Percentiles rank a stretch among this genome's conserved stretches.
phyloP scores from a whole-genome alignment of 2,888 invertebrate genomes.

The Mylabris sibirica region DNA sequence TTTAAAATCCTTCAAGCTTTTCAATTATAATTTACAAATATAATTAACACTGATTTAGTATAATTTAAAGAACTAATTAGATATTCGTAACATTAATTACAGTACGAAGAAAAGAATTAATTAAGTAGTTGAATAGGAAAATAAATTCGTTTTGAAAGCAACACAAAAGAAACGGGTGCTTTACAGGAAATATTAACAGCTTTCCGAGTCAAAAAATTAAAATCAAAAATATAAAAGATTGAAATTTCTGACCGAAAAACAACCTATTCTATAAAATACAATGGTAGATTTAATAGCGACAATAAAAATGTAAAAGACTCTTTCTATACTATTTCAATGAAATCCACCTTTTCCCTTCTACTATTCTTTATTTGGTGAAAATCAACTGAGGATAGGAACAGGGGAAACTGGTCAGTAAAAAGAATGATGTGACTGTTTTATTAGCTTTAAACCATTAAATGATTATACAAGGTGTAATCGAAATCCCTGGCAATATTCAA shows the following conservation, averaged over 20 bases:
- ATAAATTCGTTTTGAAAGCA: not conserved
- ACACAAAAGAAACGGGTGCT: not conserved
- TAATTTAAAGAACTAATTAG: not conserved
- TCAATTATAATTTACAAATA: not conserved
- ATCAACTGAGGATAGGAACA: not conserved
- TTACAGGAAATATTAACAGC: not conserved
- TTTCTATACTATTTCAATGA: not conserved
- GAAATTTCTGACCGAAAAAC: not conserved
- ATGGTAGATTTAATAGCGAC: not conserved
- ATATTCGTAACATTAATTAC: not conserved
- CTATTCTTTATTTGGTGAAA: not conserved
- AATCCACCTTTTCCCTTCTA: not conserved
- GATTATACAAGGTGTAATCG: not conserved
- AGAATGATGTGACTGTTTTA: conserved; percentile 7
- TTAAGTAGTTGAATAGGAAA: not conserved
- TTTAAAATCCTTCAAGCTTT: not conserved
- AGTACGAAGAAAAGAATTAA: not conserved
- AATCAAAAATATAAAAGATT: not conserved
- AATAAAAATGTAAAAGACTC: not conserved
- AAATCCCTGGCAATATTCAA: too few species aligned
- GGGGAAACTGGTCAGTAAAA: not conserved
- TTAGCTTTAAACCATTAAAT: not conserved
- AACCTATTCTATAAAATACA: not conserved
- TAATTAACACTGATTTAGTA: not conserved
- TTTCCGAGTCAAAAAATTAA: not conserved